Conservation (phyloP, 2,888 invertebrate genomes). For the Pseudococcus jackbeardsleyi region DNA sequence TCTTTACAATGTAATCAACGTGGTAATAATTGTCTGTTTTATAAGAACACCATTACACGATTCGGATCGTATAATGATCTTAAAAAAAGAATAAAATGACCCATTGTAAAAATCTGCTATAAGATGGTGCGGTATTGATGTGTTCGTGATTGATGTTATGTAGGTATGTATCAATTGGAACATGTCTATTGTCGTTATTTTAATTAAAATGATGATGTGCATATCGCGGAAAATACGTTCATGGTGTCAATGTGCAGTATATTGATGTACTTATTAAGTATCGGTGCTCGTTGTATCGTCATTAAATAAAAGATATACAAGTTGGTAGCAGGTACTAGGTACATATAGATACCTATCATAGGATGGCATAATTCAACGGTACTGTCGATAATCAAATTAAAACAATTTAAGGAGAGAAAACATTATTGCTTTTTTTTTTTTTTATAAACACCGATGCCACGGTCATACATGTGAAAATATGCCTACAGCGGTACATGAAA, state of each 20-base stretch:
- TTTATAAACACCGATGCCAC: not conserved
- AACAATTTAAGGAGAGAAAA: constrained; percentile 33
- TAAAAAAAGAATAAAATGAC: constrained; percentile 1
- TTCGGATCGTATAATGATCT: constrained; percentile 17
- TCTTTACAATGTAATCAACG: constrained; percentile 41
- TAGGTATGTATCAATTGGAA: constrained; percentile 13
- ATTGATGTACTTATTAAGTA: not conserved
- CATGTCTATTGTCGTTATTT: constrained; percentile 25
- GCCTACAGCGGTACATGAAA: constrained; percentile 25
- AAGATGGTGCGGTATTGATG: constrained; percentile 41
- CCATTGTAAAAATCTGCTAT: constrained; percentile 36
- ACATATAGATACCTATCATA: not conserved
- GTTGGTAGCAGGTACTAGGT: not conserved
- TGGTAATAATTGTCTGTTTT: constrained; percentile 33
- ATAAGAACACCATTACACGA: constrained; percentile 33
- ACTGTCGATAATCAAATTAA: constrained; percentile 10
- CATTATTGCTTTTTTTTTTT: not conserved
- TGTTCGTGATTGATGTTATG: constrained; percentile 44
- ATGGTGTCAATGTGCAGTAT: not conserved
- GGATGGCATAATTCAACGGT: not conserved
- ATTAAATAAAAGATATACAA: not conserved
- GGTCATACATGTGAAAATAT: constrained; percentile 37
- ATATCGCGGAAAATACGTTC: not conserved
- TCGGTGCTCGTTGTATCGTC: not conserved
- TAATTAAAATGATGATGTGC: constrained; percentile 54